Conservation (phyloP, 2,888 invertebrate species). For the Zelleria hepariella region DNA sequence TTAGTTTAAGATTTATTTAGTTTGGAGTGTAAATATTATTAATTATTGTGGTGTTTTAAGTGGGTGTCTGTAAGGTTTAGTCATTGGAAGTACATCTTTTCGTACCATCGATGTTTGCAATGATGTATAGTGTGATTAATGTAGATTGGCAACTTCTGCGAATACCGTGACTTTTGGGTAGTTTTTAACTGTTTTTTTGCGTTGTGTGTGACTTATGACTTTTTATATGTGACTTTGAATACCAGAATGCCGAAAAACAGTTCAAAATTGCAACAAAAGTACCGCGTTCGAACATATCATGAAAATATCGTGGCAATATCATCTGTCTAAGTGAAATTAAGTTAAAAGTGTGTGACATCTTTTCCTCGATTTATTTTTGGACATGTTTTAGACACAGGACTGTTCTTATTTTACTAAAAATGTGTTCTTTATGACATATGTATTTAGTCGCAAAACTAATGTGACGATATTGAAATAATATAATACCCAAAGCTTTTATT, state of each 20-base stretch:
- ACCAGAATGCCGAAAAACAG: neutral
- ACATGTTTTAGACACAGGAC: neutral
- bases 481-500: neutral
- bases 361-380: neutral
- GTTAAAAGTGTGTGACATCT: neutral
- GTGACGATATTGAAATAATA: neutral
- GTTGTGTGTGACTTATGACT: neutral
- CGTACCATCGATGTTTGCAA: neutral
- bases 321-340: neutral
- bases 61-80: neutral
- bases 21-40: neutral
- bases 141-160: neutral
- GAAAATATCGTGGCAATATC: neutral
- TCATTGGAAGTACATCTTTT: neutral
- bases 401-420: neutral
- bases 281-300: neutral
- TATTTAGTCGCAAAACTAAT: neutral
- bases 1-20: neutral
- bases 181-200: constrained; percentile 1
- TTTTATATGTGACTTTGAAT: neutral
- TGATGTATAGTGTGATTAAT: neutral
- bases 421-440: neutral
- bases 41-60: neutral
- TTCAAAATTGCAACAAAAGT: neutral
- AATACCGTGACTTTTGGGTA: neutral